These are phyloP conservation scores for Stramonita haemastoma DNA, from an alignment of 2,888 invertebrate genomes.

Conservation along the genomic window DNA sequence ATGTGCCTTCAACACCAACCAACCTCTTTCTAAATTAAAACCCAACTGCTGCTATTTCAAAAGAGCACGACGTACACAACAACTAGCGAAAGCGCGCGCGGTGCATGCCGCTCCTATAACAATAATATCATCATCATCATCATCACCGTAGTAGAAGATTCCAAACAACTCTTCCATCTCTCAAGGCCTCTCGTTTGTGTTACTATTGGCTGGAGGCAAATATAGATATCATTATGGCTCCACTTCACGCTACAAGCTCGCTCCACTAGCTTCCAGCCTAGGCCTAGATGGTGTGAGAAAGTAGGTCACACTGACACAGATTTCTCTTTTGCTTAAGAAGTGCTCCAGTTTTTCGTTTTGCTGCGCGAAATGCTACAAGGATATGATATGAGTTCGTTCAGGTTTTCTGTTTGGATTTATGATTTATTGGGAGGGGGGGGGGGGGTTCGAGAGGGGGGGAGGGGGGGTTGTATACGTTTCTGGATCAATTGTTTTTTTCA, in stretches of 20 bases:
- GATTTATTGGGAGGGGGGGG: too few relatives aligned
- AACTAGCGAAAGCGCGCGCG: too few relatives aligned
- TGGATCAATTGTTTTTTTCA: neutral
- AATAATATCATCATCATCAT: too few relatives aligned
- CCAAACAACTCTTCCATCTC: neutral
- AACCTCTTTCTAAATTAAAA: too few relatives aligned
- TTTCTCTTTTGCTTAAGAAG: neutral
- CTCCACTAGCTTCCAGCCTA: neutral
- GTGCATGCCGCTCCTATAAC: too few relatives aligned
- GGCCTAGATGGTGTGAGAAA: neutral
- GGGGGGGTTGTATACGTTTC: neutral
- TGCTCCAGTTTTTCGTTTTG: neutral
- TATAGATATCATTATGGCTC: neutral
- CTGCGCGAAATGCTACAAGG: neutral
- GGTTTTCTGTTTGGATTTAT: neutral
- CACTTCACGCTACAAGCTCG: neutral
- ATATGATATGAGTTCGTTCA: neutral
- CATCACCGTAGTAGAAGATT: too few relatives aligned
- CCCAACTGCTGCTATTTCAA: too few relatives aligned
- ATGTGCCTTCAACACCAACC: too few relatives aligned
- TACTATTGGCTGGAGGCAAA: slow-evolving; percentile 3
- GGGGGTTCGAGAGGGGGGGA: too few relatives aligned
- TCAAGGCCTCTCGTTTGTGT: neutral
- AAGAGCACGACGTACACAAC: too few relatives aligned
- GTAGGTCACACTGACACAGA: neutral